phyloP scores from a whole-genome alignment of 1,140 invertebrate genomes.

The Temnothorax curvispinosus region DNA sequence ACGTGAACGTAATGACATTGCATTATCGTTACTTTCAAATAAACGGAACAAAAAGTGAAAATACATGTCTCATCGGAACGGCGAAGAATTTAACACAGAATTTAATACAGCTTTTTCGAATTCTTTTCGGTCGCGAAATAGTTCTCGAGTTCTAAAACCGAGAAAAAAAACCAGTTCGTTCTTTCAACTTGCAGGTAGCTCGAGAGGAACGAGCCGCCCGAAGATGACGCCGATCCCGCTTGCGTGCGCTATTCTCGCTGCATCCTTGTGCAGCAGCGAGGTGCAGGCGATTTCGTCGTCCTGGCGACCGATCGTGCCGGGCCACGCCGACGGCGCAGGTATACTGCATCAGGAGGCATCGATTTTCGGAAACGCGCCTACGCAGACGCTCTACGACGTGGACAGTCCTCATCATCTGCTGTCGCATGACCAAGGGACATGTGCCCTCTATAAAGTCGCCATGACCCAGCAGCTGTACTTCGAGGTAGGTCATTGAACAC shows the following conservation, averaged over 20 bases:
- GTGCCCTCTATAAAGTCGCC: slow-evolving; percentile 89
- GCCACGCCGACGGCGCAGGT: slow-evolving; percentile 63
- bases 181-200: slow-evolving; percentile 43
- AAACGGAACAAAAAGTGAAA: neutral
- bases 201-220: slow-evolving; percentile 32
- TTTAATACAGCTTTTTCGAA: neutral
- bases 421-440: slow-evolving; percentile 84
- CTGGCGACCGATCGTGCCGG: slow-evolving; percentile 77
- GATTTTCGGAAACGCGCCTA: slow-evolving; percentile 65
- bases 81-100: neutral
- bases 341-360: slow-evolving; percentile 74
- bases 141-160: neutral
- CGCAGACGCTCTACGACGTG: slow-evolving; percentile 61
- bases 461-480: slow-evolving; percentile 89
- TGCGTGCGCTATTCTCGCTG: slow-evolving; percentile 27
- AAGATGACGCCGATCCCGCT: slow-evolving; percentile 67
- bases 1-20: neutral
- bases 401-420: slow-evolving; percentile 65
- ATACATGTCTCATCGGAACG: neutral
- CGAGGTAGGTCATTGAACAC: slow-evolving; percentile 82
- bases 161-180: neutral
- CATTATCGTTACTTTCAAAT: neutral
- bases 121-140: neutral
- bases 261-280: slow-evolving; percentile 14
- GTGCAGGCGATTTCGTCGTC: slow-evolving; percentile 72